Percentiles rank a stretch among this genome's conserved stretches.
Evolutionary conservation across 2,113 vertebrate species (phyloP).

Genomic region (Sclerurus mexicanus): DNA sequence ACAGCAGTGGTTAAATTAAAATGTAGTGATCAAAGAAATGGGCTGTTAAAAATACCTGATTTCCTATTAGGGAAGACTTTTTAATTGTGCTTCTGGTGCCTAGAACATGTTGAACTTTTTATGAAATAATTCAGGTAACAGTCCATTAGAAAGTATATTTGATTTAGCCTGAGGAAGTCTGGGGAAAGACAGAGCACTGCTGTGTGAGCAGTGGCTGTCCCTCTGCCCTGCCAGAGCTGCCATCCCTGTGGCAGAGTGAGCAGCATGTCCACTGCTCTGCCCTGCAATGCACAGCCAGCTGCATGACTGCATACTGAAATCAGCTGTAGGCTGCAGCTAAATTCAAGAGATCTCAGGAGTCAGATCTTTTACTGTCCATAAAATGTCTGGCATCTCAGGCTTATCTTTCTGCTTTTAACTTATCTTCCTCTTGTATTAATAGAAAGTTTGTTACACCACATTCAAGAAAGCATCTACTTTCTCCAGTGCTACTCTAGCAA

Average conservation of each 20-base stretch:
- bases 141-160: conserved; percentile 25
- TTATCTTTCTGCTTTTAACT: conserved; percentile 53
- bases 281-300: background rate
- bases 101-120: conserved; percentile 18
- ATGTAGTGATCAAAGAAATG: conserved; percentile 64
- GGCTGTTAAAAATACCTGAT: conserved; percentile 38
- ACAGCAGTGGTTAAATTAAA: conserved; percentile 52
- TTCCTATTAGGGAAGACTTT: conserved; percentile 36
- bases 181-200: background rate
- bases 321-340: background rate
- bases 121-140: conserved; percentile 50
- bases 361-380: background rate
- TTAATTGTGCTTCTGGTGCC: conserved; percentile 45
- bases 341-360: background rate
- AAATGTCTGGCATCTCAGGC: conserved; percentile 29
- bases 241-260: rapidly evolving
- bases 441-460: conserved; percentile 6
- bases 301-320: background rate
- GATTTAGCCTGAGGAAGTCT: background rate
- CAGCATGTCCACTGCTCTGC: rapidly evolving
- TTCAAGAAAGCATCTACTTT: conserved; percentile 56
- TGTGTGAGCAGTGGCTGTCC: background rate
- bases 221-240: background rate
- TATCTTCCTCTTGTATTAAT: conserved; percentile 56
- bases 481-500: conserved; percentile 55